Evolutionary conservation across 1,140 invertebrate genomes (phyloP).

Genomic region (Laodelphax striatellus): DNA sequence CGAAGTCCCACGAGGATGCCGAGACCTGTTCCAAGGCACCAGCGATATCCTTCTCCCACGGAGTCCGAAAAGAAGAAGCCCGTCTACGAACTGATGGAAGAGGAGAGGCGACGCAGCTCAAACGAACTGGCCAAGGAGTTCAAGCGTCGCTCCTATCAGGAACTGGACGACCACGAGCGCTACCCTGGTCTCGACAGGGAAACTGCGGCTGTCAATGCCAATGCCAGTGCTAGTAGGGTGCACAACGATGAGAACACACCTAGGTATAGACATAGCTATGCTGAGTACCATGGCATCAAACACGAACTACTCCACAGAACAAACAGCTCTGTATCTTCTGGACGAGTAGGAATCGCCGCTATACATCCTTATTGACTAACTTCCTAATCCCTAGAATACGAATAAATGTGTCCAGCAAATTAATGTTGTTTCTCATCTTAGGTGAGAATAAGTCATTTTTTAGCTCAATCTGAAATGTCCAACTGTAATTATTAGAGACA

Average conservation of each 20-base stretch:
- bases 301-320: conserved; percentile 23
- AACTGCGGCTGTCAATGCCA: conserved; percentile 29
- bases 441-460: too few relatives aligned
- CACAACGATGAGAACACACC: conserved; percentile 9
- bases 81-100: conserved; percentile 32
- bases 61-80: conserved; percentile 26
- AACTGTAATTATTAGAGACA: too few relatives aligned
- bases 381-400: too few relatives aligned
- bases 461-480: too few relatives aligned
- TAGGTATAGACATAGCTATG: conserved; percentile 42
- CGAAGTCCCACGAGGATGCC: conserved; percentile 27
- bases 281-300: conserved; percentile 28
- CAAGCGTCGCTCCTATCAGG: conserved; percentile 35
- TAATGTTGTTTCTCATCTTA: too few relatives aligned
- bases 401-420: too few relatives aligned
- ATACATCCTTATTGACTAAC: conserved; percentile 36
- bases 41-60: conserved; percentile 1
- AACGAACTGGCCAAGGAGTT: conserved; percentile 35
- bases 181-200: conserved; percentile 43
- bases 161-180: conserved; percentile 39
- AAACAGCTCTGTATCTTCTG: conserved; percentile 21
- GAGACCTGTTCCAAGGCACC: conserved; percentile 3
- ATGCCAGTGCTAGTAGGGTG: conserved; percentile 13
- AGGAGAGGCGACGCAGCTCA: conserved; percentile 31
- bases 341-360: conserved; percentile 37